phyloP scores from a whole-genome alignment of 2,888 invertebrate species.

The Lasius fuliginosus region DNA sequence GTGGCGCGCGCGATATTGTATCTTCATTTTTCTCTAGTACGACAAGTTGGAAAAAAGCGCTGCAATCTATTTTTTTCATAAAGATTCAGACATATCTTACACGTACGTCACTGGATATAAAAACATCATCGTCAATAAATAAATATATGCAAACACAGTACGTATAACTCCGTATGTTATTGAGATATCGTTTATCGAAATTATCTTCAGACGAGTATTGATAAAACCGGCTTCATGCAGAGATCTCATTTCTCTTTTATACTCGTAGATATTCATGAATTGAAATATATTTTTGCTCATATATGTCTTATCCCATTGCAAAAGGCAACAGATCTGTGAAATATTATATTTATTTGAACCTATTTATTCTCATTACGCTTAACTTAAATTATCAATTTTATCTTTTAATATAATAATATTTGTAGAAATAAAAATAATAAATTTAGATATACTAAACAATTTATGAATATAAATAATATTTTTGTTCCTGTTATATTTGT shows the following conservation, averaged over 20 bases:
- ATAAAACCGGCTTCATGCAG: background rate
- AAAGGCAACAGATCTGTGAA: too few relatives aligned
- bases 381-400: background rate
- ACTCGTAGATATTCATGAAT: background rate
- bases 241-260: background rate
- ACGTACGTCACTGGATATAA: constrained; percentile 23
- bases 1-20: background rate
- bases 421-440: background rate
- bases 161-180: background rate
- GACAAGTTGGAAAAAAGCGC: constrained; percentile 28
- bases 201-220: background rate
- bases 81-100: constrained; percentile 40
- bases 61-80: constrained; percentile 34
- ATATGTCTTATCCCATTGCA: background rate
- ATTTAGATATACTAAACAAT: background rate
- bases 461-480: background rate
- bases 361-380: background rate
- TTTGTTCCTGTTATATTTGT: too few relatives aligned
- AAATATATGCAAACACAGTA: background rate
- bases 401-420: background rate
- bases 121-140: constrained; percentile 26
- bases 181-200: background rate
- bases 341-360: background rate
- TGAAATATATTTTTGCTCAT: background rate
- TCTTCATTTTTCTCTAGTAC: background rate